Percentiles rank a stretch among this genome's conserved stretches.
Conservation (phyloP, 2,888 invertebrate genomes). For the Phortica magna region DNA sequence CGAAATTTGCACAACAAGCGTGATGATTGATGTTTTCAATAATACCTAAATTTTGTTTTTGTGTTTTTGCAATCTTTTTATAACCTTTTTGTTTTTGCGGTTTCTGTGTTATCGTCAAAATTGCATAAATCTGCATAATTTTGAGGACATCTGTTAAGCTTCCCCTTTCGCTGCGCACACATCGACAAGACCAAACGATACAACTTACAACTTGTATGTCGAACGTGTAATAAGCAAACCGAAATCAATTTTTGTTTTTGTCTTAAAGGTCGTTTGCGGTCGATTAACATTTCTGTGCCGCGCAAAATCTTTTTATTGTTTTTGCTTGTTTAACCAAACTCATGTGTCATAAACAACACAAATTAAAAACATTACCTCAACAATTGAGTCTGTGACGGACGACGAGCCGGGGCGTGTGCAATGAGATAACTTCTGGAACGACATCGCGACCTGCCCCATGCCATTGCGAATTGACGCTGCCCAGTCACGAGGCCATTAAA, state of each 20-base stretch:
- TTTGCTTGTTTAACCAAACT: not conserved
- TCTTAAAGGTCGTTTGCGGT: conserved; percentile 59
- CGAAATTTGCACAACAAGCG: too few species aligned
- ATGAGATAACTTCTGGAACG: not conserved
- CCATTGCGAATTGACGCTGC: conserved; percentile 17
- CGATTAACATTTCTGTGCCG: conserved; percentile 42
- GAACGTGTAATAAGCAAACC: conserved; percentile 22
- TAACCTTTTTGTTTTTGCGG: not conserved
- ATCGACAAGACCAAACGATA: too few species aligned
- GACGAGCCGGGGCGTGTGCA: too few species aligned
- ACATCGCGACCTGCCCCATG: not conserved
- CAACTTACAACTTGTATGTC: not conserved
- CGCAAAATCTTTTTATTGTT: too few species aligned
- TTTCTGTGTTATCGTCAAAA: not conserved
- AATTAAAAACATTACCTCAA: too few species aligned
- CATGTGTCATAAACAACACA: too few species aligned
- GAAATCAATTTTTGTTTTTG: conserved; percentile 33
- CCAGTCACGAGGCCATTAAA: conserved; percentile 50
- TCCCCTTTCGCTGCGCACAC: too few species aligned
- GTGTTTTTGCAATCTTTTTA: not conserved
- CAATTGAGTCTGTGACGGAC: too few species aligned
- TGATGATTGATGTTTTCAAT: too few species aligned
- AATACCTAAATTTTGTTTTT: not conserved
- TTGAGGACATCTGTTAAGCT: not conserved
- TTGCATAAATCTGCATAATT: conserved; percentile 14